Conservation (phyloP, 2,888 invertebrate genomes). For the Cyrtodaria siliqua region DNA sequence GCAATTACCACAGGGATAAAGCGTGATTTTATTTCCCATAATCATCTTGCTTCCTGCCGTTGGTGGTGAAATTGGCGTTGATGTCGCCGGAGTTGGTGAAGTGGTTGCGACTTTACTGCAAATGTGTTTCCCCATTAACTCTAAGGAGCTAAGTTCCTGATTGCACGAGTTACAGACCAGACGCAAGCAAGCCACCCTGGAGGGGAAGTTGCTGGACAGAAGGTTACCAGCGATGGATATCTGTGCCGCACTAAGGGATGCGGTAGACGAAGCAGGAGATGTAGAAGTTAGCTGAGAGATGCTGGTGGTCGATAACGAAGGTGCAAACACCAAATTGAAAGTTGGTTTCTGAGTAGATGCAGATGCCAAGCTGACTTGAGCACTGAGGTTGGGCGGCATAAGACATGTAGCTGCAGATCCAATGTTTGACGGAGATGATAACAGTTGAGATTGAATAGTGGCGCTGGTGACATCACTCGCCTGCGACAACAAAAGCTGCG, state of each 20-base stretch:
- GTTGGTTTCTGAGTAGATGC: slow-evolving; percentile 13
- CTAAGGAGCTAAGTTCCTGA: slow-evolving; percentile 20
- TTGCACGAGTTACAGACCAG: slow-evolving; percentile 27
- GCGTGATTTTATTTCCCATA: neutral
- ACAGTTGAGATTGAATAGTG: neutral
- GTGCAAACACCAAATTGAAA: slow-evolving; percentile 24
- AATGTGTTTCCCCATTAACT: slow-evolving; percentile 20
- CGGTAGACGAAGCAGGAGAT: neutral
- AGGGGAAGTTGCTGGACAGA: neutral
- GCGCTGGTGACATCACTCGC: too few species aligned
- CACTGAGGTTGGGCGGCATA: neutral
- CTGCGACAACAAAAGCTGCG: too few species aligned
- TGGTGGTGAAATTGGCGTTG: too few species aligned
- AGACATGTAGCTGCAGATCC: neutral
- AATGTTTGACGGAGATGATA: neutral
- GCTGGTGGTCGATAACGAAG: neutral
- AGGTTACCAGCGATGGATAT: neutral
- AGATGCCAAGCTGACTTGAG: neutral
- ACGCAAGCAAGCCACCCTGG: neutral
- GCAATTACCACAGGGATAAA: neutral
- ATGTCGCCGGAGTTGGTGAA: too few species aligned
- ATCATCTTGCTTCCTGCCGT: too few species aligned
- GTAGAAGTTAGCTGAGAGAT: neutral
- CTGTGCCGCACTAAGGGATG: neutral
- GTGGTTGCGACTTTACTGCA: slow-evolving; percentile 6